Evolutionary conservation across 2,888 invertebrate genomes (phyloP).

Genomic region (Saturnia japonica): DNA sequence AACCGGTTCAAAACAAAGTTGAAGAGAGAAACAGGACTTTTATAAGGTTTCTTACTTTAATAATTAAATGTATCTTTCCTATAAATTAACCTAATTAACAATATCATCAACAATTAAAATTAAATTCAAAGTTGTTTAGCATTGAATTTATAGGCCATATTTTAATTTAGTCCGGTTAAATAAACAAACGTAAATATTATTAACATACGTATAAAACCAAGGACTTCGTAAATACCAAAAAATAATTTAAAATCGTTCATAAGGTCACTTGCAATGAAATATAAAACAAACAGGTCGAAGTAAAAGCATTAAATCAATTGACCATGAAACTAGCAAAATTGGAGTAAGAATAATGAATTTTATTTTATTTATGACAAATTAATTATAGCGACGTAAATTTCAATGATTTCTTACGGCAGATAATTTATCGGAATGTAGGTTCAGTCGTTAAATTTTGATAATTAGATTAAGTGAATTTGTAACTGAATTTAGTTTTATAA

Average conservation of each 20-base stretch:
- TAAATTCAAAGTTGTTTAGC: background rate
- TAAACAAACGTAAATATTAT: background rate
- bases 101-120: background rate
- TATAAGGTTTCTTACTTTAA: background rate
- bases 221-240: constrained; percentile 17
- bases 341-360: constrained; percentile 37
- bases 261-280: constrained; percentile 28
- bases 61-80: background rate
- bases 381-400: constrained; percentile 2
- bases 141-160: background rate
- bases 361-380: constrained; percentile 20
- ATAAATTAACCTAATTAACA: background rate
- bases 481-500: background rate
- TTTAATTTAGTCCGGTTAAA: background rate
- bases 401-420: background rate
- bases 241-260: constrained; percentile 24
- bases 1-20: background rate
- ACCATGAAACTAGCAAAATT: constrained; percentile 32
- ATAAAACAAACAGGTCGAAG: constrained; percentile 37
- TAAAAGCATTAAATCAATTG: constrained; percentile 48
- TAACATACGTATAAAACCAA: background rate
- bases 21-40: background rate
- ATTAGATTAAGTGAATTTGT: background rate
- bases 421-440: background rate
- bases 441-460: background rate